phyloP scores from a whole-genome alignment of 2,888 invertebrate genomes.

The Xylocampa areola region DNA sequence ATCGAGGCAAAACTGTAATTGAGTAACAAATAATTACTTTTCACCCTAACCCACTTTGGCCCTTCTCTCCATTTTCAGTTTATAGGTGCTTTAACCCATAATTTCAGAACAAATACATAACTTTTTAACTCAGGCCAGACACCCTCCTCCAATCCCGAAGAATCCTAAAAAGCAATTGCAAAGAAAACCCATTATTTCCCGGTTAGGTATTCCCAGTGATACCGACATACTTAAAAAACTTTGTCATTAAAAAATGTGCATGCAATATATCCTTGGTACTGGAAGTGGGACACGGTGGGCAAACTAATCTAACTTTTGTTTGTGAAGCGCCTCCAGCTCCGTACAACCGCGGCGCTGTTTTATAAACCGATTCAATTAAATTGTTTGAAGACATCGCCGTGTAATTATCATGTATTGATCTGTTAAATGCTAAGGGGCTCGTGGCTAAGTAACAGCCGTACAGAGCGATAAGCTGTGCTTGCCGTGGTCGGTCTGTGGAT shows the following conservation, averaged over 20 bases:
- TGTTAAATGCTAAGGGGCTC: neutral
- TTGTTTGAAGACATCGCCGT: constrained; percentile 34
- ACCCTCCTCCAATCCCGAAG: constrained; percentile 4
- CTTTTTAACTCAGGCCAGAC: constrained; percentile 8
- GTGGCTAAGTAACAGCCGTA: no score
- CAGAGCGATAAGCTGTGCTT: no score
- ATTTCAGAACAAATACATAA: constrained; percentile 18
- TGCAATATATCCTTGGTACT: constrained; percentile 48
- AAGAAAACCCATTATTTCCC: constrained; percentile 49
- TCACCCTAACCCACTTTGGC: no score
- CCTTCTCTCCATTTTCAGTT: no score
- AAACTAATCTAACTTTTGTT: constrained; percentile 80
- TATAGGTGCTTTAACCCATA: no score
- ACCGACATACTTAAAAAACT: constrained; percentile 41
- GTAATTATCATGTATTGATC: neutral
- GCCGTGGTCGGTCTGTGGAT: no score
- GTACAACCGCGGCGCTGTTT: constrained; percentile 50
- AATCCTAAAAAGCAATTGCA: constrained; percentile 40
- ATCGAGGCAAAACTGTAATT: no score
- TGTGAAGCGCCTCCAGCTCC: constrained; percentile 61
- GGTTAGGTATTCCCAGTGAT: constrained; percentile 37
- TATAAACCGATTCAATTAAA: constrained; percentile 72
- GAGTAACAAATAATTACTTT: no score
- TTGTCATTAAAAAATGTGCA: constrained; percentile 57
- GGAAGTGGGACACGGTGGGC: constrained; percentile 34